Percentiles rank a stretch among this genome's conserved stretches.
phyloP scores from a whole-genome alignment of 1,140 invertebrate genomes.

The Dufourea novaeangliae region DNA sequence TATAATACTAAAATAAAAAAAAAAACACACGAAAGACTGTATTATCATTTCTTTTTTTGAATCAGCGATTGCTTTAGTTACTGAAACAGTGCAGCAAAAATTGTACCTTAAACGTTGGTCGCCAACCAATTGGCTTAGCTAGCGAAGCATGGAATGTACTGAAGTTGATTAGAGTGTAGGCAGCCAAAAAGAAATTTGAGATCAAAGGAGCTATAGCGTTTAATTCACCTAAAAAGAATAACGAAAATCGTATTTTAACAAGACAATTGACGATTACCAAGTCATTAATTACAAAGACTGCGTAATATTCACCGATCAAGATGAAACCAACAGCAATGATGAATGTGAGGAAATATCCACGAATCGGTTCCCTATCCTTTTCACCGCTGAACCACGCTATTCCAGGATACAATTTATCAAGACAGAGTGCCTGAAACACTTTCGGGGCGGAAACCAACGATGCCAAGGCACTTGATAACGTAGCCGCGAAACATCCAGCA shows the following conservation, averaged over 20 bases:
- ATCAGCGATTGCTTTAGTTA: slow-evolving; percentile 29
- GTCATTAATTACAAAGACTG: not conserved
- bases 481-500: slow-evolving; percentile 97
- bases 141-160: slow-evolving; percentile 97
- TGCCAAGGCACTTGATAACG: slow-evolving; percentile 96
- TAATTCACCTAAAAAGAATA: slow-evolving; percentile 88
- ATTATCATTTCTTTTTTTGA: no score
- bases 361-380: slow-evolving; percentile 94
- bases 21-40: not conserved
- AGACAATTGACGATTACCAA: not conserved
- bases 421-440: slow-evolving; percentile 96
- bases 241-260: not conserved
- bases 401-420: slow-evolving; percentile 97
- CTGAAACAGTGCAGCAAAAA: not conserved
- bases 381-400: slow-evolving; percentile 96
- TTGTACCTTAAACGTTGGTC: slow-evolving; percentile 91
- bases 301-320: slow-evolving; percentile 88
- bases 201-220: slow-evolving; percentile 98
- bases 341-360: slow-evolving; percentile 96
- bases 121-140: slow-evolving; percentile 93
- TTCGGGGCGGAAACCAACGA: slow-evolving; percentile 97
- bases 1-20: slow-evolving; percentile 90
- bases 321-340: slow-evolving; percentile 94
- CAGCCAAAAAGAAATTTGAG: slow-evolving; percentile 98
- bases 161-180: slow-evolving; percentile 98